Evolutionary conservation across 2,113 vertebrate genomes (phyloP).

Genomic region (Phrynosoma platyrhinos): DNA sequence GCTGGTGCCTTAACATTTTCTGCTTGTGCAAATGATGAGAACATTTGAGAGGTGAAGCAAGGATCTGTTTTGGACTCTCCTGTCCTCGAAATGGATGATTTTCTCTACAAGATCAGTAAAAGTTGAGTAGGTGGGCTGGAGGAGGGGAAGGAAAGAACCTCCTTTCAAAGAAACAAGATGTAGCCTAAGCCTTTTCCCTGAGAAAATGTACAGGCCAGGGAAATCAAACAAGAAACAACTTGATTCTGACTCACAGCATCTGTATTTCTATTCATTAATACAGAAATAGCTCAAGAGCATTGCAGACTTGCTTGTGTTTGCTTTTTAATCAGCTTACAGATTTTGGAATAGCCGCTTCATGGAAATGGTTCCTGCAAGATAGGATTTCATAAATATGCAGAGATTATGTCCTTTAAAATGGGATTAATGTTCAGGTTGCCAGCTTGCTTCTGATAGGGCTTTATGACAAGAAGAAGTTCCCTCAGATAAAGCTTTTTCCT

Average conservation of each 20-base stretch:
- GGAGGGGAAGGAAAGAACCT: not conserved
- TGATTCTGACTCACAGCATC: not conserved
- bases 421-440: not conserved
- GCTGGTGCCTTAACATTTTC: constrained; percentile 5
- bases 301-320: not conserved
- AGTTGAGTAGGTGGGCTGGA: not conserved
- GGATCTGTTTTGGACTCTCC: not conserved
- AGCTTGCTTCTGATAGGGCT: not conserved
- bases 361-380: not conserved
- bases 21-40: not conserved
- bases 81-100: not conserved
- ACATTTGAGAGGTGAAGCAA: not conserved
- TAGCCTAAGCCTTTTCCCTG: not conserved
- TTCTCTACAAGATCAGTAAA: not conserved
- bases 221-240: constrained; percentile 2
- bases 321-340: not conserved
- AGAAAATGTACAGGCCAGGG: not conserved
- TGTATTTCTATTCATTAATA: not conserved
- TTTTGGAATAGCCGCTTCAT: not conserved
- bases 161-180: not conserved
- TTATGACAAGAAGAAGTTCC: not conserved
- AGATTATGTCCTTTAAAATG: not conserved
- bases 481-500: not conserved
- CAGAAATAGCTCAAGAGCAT: not conserved
- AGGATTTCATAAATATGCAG: not conserved